Conservation (phyloP, 1,140 invertebrate genomes). For the Drosophila cardini region DNA sequence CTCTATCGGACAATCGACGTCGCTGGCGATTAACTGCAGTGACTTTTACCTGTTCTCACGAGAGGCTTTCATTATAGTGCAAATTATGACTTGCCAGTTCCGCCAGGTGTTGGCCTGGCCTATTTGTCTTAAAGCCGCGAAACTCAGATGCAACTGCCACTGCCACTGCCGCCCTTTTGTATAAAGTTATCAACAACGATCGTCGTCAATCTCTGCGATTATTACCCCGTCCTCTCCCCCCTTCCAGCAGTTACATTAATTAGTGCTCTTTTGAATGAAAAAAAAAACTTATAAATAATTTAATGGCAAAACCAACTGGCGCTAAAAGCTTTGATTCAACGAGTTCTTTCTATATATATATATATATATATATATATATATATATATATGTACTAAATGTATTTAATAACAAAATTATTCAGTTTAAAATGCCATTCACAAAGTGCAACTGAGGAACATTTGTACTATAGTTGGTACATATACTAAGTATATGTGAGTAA, state of each 20-base stretch:
- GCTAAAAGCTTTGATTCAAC: conserved; percentile 12
- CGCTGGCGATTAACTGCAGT: conserved; percentile 78
- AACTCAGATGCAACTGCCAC: conserved; percentile 17
- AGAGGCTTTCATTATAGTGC: conserved; percentile 82
- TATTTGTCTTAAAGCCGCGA: conserved; percentile 71
- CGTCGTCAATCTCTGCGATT: conserved; percentile 36
- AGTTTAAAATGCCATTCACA: conserved; percentile 13
- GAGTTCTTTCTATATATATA: not conserved
- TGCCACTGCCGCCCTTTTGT: conserved; percentile 58
- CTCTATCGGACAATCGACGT: conserved; percentile 48
- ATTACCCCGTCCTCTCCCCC: conserved; percentile 1
- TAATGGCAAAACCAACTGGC: conserved; percentile 20
- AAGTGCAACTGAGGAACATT: conserved; percentile 17
- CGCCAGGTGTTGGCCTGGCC: conserved; percentile 81
- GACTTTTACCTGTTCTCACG: conserved; percentile 72
- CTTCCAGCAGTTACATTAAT: conserved; percentile 61
- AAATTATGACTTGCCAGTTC: conserved; percentile 83
- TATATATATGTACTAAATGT: not conserved
- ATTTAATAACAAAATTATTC: conserved; percentile 7
- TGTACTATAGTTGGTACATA: conserved; percentile 18
- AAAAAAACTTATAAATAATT: conserved; percentile 57
- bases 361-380: conserved; percentile 9
- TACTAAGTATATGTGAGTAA: not conserved
- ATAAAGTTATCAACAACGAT: conserved; percentile 77
- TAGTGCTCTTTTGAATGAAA: conserved; percentile 44